These are phyloP conservation scores for Paratrypauchen microcephalus DNA, from an alignment of 2,797 vertebrate species.

Conservation along the genomic window DNA sequence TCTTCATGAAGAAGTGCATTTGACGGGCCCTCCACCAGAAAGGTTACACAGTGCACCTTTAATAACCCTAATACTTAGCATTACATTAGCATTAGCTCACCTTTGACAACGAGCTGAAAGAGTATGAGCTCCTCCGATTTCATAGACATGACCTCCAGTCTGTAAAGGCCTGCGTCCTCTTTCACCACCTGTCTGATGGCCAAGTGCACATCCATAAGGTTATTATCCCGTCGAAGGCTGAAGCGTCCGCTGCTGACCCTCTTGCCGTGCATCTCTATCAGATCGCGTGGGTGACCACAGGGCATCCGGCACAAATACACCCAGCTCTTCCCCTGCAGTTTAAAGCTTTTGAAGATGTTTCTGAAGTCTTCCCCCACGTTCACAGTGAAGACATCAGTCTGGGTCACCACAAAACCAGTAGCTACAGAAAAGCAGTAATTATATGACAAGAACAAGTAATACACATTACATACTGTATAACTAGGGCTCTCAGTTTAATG, in stretches of 20 bases:
- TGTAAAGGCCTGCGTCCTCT: slow-evolving; percentile 3
- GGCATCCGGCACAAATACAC: neutral
- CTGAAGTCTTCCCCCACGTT: neutral
- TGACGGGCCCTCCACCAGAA: too few species aligned
- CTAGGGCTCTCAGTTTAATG: too few species aligned
- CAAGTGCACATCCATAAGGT: neutral
- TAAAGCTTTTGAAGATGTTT: neutral
- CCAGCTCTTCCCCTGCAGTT: fast-evolving
- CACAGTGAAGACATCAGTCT: neutral
- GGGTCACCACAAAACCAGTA: too few species aligned
- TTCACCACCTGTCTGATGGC: neutral
- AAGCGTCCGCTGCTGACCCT: neutral
- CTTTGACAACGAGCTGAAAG: neutral
- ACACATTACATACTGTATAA: too few species aligned
- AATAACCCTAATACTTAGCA: too few species aligned
- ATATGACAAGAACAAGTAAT: too few species aligned
- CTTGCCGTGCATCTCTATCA: neutral
- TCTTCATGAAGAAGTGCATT: too few species aligned
- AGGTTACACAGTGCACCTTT: too few species aligned
- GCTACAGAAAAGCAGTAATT: too few species aligned
- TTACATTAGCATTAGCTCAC: neutral
- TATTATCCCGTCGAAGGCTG: neutral
- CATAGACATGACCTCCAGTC: neutral
- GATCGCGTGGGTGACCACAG: neutral
- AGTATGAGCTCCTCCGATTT: neutral